These are phyloP conservation scores for Acrocephalus kingi DNA, from an alignment of 2,113 vertebrate genomes.

Conservation along the genomic window DNA sequence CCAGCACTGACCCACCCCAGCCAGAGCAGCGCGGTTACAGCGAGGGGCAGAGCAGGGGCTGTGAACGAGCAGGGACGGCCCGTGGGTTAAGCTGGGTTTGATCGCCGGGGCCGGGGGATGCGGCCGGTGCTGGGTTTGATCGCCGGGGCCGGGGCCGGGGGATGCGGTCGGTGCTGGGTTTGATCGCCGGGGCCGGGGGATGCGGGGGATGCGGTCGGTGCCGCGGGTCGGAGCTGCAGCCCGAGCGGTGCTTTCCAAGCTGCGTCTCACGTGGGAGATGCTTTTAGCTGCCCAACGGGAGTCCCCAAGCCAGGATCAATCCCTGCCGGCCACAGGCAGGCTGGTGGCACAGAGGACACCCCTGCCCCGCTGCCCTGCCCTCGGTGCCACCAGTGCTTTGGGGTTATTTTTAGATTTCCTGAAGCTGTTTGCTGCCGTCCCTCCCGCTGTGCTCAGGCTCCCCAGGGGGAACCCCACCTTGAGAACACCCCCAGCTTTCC, in stretches of 20 bases:
- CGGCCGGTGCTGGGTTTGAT: no score
- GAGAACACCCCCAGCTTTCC: background rate
- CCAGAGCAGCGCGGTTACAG: accelerated
- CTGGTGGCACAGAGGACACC: background rate
- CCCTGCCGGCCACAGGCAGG: accelerated
- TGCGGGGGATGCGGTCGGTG: accelerated
- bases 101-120: no score
- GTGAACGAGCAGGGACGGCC: background rate
- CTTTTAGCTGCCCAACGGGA: background rate
- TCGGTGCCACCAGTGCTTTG: background rate
- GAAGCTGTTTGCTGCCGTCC: background rate
- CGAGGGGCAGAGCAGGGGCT: background rate
- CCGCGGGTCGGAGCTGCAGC: background rate
- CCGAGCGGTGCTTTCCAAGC: background rate
- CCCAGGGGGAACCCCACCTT: conserved; percentile 36
- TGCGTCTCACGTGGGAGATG: background rate
- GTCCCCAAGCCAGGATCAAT: background rate
- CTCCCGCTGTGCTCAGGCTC: background rate
- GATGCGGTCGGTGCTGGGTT: background rate
- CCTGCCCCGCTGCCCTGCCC: background rate
- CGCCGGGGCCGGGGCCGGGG: no score
- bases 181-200: no score
- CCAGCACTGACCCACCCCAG: accelerated
- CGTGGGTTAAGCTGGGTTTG: background rate
- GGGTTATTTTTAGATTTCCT: conserved; percentile 39